Evolutionary conservation across 2,888 invertebrate species (phyloP).

Genomic region (Cheiracanthium punctorium): DNA sequence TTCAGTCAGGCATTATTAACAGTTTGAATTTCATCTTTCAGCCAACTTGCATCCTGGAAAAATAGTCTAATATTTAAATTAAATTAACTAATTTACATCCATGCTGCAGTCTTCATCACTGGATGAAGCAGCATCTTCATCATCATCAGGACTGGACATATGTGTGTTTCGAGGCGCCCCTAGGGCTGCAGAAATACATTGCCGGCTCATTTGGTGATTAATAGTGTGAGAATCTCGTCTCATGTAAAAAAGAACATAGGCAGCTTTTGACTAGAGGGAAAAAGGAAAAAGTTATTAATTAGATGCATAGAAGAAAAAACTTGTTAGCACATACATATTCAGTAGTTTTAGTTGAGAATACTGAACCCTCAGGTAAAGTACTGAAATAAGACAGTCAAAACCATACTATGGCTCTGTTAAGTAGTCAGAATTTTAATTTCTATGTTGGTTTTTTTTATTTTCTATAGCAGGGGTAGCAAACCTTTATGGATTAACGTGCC

Average conservation of each 20-base stretch:
- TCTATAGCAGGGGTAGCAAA: too few species aligned
- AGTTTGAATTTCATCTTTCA: constrained; percentile 2
- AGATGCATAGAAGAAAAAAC: constrained; percentile 11
- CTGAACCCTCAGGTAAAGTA: too few species aligned
- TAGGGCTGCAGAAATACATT: constrained; percentile 60
- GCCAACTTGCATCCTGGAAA: background rate
- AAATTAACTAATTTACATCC: constrained; percentile 62
- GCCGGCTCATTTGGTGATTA: constrained; percentile 32
- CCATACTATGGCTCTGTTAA: too few species aligned
- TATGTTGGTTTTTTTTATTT: too few species aligned
- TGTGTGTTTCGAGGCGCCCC: constrained; percentile 56
- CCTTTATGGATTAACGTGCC: too few species aligned
- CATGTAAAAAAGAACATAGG: constrained; percentile 78
- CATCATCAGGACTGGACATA: constrained; percentile 55
- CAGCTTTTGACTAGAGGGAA: constrained; percentile 77
- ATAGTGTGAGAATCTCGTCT: constrained; percentile 38
- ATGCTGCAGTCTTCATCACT: constrained; percentile 69
- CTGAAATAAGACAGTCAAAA: too few species aligned
- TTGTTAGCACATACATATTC: too few species aligned
- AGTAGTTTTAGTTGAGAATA: too few species aligned
- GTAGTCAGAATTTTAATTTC: too few species aligned
- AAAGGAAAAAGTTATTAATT: background rate
- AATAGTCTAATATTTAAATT: constrained; percentile 8
- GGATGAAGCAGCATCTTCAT: constrained; percentile 35
- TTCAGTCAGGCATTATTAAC: constrained; percentile 21